A percentile compares a stretch with the other conserved stretches of the same genome.
These are phyloP conservation scores for Oscheius myriophilus DNA, from an alignment of 2,888 invertebrate species.

Conservation along the genomic window DNA sequence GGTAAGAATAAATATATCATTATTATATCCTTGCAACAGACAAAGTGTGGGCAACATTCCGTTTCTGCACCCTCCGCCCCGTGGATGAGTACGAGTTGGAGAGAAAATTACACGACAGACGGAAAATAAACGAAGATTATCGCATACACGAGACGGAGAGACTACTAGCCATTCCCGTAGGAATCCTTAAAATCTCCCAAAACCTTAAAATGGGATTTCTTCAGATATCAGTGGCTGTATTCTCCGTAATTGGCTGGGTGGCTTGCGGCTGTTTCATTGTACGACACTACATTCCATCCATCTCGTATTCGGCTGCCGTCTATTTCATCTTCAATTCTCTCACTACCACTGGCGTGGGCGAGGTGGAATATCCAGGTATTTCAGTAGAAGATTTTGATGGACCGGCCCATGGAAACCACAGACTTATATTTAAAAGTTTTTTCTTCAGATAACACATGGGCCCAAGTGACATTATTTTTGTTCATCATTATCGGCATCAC, in stretches of 20 bases:
- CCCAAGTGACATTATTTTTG: constrained; percentile 23
- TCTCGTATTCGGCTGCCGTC: constrained; percentile 70
- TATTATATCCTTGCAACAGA: constrained; percentile 34
- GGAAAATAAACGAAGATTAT: constrained; percentile 34
- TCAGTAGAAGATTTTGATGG: no score
- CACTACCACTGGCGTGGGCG: constrained; percentile 70
- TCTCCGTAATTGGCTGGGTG: constrained; percentile 54
- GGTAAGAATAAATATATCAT: constrained; percentile 30
- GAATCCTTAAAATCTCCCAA: neutral
- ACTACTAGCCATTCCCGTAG: constrained; percentile 52
- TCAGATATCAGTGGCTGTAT: constrained; percentile 47
- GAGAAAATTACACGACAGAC: constrained; percentile 24
- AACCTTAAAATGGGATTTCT: constrained; percentile 1
- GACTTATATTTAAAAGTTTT: neutral
- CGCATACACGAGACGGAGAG: constrained; percentile 42
- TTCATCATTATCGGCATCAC: constrained; percentile 49
- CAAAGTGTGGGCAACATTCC: constrained; percentile 56
- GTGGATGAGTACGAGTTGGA: constrained; percentile 48
- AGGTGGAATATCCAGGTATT: constrained; percentile 38
- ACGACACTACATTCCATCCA: constrained; percentile 68
- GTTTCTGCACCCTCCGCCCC: constrained; percentile 58
- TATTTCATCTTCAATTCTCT: constrained; percentile 72
- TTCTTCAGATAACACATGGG: constrained; percentile 28
- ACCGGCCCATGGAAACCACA: no score
- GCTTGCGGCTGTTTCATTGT: constrained; percentile 70